phyloP scores from a whole-genome alignment of 2,113 vertebrate genomes.

The Clarias magur region DNA sequence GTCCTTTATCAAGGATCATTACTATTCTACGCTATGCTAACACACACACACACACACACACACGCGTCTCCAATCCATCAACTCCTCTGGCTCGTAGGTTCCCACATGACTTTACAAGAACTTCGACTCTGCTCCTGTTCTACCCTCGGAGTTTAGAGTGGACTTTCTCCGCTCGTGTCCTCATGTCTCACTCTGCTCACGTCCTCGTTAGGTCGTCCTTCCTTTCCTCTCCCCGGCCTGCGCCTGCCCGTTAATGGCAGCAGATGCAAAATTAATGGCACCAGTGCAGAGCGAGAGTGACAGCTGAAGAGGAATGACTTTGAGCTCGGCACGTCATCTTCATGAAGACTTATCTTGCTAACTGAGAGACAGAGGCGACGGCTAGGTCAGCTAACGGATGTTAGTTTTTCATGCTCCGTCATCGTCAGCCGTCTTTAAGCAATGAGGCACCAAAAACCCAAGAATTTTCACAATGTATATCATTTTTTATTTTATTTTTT shows the following conservation, averaged over 20 bases:
- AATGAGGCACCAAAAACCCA: not conserved
- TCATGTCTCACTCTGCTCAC: conserved; percentile 11
- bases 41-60: conserved; percentile 12
- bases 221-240: conserved; percentile 22
- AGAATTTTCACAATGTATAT: not conserved
- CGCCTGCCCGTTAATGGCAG: conserved; percentile 47
- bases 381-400: not conserved
- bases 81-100: not conserved
- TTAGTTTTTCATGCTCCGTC: not conserved
- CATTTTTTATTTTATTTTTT: not conserved
- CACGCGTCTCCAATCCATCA: conserved; percentile 3
- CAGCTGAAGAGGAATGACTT: conserved; percentile 33
- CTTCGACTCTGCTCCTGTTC: not conserved
- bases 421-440: not conserved
- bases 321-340: conserved; percentile 13
- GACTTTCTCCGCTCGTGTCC: not conserved
- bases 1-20: not conserved
- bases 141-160: not conserved
- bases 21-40: not conserved
- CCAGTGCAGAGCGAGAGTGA: conserved; percentile 44
- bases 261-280: conserved; percentile 55
- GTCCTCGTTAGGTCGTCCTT: conserved; percentile 15
- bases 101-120: not conserved
- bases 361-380: no score
- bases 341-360: not conserved